Base-by-base conservation (phyloP, 2,888 invertebrate genomes). In the Acronicta aceris region DNA sequence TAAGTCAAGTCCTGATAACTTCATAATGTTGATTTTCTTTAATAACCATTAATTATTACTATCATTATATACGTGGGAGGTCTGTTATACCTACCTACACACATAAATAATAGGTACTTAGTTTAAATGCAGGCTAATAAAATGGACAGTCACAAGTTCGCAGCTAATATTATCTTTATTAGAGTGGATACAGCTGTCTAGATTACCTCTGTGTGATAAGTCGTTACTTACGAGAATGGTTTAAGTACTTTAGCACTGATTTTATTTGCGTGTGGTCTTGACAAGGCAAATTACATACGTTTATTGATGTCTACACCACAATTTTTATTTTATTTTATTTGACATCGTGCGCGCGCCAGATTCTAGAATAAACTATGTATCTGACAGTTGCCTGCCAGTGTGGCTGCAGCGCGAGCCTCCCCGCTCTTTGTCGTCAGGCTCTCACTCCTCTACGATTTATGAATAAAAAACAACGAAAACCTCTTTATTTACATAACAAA, bases 81-180 rank as follows among this genome's bases (percentile, higher is more conserved):
- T 48, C 46, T 54, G 16, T 16, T n/a, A 1, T 9, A 27, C n/a
- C 49, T 64, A 36, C n/a, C n/a, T n/a, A n/a, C n/a, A n/a, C 36
- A 42, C 36, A 58, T 12, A 46, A 17, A 36, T 41, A 15, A 49
- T 9, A 43, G 42, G 36, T 27, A 21, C 21, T 21, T 21, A 21
- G 21, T 21, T 21, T 3, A 21, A 21, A 21, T 21, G 21, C 21
- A 21, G 17, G 40, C 21, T 40, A 61, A 48, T 54, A 54, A 60
- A 60, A 71, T 71, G 46, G n/a, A 41, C 15, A 54, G 61, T 51
- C 72, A 71, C 59, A 65, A 65, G 63, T 65, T 68, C 61, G 51
- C 51, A 53, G 63, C 52, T 17, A 30, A 13, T 52, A 45, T 47
- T 63, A 72, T 57, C 58, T 66, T 62, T 33, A 66, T 48, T 54